Conservation (phyloP, 2,113 vertebrate species). For the Mixornis gularis region DNA sequence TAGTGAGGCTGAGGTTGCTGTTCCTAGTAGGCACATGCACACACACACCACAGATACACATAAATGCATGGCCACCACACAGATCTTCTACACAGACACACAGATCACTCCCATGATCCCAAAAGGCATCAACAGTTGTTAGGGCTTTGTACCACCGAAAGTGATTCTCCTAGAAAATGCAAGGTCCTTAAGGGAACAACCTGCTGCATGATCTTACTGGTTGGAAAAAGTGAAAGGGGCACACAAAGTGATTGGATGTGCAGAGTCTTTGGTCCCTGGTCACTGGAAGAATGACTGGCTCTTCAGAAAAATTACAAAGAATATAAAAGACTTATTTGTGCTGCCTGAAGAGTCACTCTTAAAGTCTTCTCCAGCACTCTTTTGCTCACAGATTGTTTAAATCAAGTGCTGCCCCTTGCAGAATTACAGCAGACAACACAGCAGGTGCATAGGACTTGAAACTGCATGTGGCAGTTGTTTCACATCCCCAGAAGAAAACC, state of each 20-base stretch:
- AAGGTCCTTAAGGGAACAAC: neutral
- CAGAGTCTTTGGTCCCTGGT: neutral
- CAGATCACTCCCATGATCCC: neutral
- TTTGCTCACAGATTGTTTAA: neutral
- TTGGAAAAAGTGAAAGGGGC: neutral
- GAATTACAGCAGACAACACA: neutral
- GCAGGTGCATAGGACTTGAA: neutral
- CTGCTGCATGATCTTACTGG: fast-evolving
- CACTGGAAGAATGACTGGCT: neutral
- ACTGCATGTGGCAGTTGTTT: neutral
- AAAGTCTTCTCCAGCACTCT: neutral
- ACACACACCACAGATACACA: neutral
- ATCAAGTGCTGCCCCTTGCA: neutral
- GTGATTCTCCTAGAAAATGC: neutral
- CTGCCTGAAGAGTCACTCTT: neutral
- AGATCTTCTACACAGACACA: neutral
- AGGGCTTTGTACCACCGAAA: neutral
- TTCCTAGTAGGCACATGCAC: fast-evolving
- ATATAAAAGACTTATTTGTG: neutral
- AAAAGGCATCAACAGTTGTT: neutral
- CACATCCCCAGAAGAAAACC: neutral
- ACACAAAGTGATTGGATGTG: neutral
- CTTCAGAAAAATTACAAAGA: neutral
- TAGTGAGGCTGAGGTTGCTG: neutral
- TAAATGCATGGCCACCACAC: too few species aligned